A percentile compares a stretch with the other conserved stretches of the same genome.
Evolutionary conservation across 2,888 invertebrate genomes (phyloP).

Genomic region (Julus scanicus): DNA sequence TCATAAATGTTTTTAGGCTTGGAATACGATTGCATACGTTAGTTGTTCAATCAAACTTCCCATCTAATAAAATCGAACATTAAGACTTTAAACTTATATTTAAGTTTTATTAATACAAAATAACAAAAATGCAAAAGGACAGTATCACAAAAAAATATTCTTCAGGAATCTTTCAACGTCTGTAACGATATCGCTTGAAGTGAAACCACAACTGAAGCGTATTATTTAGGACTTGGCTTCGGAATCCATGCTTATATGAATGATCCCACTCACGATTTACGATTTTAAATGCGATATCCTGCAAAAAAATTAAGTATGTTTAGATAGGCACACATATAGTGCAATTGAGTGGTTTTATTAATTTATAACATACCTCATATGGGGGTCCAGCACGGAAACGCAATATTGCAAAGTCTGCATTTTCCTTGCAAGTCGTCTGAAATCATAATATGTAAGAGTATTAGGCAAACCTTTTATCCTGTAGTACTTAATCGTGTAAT

Average conservation of each 20-base stretch:
- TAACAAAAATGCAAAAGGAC: no score
- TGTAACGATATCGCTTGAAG: constrained; percentile 96
- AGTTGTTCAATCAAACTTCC: no score
- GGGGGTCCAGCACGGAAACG: constrained; percentile 98
- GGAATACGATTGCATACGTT: no score
- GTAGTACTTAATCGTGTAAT: constrained; percentile 52
- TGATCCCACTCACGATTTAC: constrained; percentile 99
- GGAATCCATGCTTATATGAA: constrained; percentile 96
- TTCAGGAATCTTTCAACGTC: constrained; percentile 68
- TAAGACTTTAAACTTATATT: no score
- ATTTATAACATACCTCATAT: constrained; percentile 76
- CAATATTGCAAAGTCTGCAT: constrained; percentile 93
- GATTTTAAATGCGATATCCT: constrained; percentile 97
- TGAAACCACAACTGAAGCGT: constrained; percentile 99
- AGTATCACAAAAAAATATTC: no score
- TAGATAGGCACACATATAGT: no score
- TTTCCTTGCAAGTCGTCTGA: constrained; percentile 89
- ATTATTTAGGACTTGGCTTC: constrained; percentile 99
- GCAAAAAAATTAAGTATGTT: constrained; percentile 53
- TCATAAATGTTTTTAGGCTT: no score
- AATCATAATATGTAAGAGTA: constrained; percentile 58
- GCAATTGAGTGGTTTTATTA: no score
- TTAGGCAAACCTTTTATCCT: constrained; percentile 17
- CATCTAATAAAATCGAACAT: no score
- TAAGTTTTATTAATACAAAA: no score